phyloP scores from a whole-genome alignment of 1,140 invertebrate genomes.

The Brachionus plicatilis region DNA sequence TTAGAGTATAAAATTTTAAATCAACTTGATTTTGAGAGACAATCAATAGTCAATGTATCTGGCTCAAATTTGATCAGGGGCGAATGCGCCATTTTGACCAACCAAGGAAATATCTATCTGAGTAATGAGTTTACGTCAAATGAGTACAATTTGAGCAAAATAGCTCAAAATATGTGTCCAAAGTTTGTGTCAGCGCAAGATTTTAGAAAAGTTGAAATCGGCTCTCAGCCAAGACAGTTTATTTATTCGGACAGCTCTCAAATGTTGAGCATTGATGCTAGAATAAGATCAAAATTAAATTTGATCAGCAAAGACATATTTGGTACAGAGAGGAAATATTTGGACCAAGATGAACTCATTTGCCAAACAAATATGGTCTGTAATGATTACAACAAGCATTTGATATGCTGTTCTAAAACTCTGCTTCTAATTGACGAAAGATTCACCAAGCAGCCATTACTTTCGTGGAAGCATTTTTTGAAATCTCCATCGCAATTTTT shows the following conservation, averaged over 20 bases:
- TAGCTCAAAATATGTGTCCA: neutral
- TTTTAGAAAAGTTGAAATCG: neutral
- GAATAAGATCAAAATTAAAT: constrained; percentile 6
- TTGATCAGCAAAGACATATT: neutral
- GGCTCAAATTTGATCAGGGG: constrained; percentile 17
- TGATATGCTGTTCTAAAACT: constrained; percentile 1
- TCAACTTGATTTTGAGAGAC: neutral
- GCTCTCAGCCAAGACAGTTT: constrained; percentile 22
- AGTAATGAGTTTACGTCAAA: neutral
- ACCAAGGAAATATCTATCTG: neutral
- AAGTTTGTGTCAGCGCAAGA: neutral
- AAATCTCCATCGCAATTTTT: neutral
- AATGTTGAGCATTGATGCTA: neutral
- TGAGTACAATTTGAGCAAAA: neutral
- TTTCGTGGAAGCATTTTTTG: constrained; percentile 26
- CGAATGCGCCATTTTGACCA: neutral
- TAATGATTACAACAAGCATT: constrained; percentile 3
- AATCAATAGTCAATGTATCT: neutral
- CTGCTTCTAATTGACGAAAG: constrained; percentile 20
- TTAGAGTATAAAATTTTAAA: constrained; percentile 5
- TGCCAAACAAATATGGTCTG: neutral
- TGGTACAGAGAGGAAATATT: neutral
- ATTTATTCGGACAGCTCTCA: constrained; percentile 12
- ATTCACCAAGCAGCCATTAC: constrained; percentile 6
- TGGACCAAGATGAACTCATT: neutral